Percentiles rank a stretch among this genome's conserved stretches.
Evolutionary conservation across 2,113 vertebrate genomes (phyloP).

Genomic region (Cryptotis parvus): DNA sequence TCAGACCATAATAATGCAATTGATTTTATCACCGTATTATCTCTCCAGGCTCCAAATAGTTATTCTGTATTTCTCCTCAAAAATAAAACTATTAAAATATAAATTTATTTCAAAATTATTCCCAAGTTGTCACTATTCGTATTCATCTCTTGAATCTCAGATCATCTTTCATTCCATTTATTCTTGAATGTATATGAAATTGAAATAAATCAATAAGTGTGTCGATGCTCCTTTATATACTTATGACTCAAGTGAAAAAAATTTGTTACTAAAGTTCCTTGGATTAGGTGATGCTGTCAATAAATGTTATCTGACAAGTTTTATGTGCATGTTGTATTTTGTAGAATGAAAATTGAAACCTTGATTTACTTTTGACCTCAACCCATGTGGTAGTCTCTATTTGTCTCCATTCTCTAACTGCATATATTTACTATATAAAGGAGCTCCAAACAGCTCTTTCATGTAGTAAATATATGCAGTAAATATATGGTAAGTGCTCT

Average conservation of each 20-base stretch:
- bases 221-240: background rate
- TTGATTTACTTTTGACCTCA: background rate
- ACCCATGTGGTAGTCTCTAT: background rate
- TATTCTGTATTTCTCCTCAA: background rate
- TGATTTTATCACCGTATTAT: background rate
- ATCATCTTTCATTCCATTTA: background rate
- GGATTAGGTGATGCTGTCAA: background rate
- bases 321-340: background rate
- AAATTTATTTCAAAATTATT: too few relatives aligned
- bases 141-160: background rate
- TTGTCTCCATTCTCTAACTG: too few relatives aligned
- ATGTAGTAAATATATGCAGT: background rate
- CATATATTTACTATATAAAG: too few relatives aligned
- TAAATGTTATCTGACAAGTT: background rate
- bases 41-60: background rate
- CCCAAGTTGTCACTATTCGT: background rate
- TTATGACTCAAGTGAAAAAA: background rate
- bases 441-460: background rate
- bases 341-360: background rate
- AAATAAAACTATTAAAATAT: background rate
- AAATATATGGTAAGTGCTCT: slow-evolving; percentile 8
- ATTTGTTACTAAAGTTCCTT: background rate
- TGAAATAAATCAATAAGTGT: background rate
- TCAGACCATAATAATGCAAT: background rate
- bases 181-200: background rate